These are phyloP conservation scores for Anguilla pacifica DNA, from an alignment of 2,797 vertebrate genomes.

Conservation along the genomic window DNA sequence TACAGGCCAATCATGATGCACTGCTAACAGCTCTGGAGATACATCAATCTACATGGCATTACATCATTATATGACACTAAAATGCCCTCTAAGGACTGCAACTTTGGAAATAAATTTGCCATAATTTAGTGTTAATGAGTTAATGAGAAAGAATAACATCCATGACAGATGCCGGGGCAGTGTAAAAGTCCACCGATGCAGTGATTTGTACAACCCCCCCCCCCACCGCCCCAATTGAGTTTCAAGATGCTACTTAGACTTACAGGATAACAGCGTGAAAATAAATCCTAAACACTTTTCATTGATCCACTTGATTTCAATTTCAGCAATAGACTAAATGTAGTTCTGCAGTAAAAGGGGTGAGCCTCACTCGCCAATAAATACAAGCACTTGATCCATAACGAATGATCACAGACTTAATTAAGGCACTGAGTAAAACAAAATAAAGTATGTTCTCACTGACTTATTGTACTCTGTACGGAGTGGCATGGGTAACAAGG, in stretches of 20 bases:
- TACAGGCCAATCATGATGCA: background rate
- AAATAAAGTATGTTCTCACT: constrained; percentile 6
- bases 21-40: background rate
- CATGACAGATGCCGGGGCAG: constrained; percentile 6
- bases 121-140: background rate
- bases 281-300: background rate
- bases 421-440: constrained; percentile 13
- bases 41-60: constrained; percentile 21
- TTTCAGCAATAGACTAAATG: background rate
- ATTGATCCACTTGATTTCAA: background rate
- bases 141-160: constrained; percentile 18
- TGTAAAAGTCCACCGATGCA: background rate
- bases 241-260: background rate
- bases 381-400: background rate
- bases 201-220: background rate
- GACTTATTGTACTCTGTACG: constrained; percentile 11
- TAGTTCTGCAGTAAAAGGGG: background rate
- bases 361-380: background rate
- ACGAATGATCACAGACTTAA: background rate
- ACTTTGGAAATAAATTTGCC: constrained; percentile 17
- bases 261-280: background rate
- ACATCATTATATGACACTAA: background rate
- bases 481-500: constrained; percentile 13
- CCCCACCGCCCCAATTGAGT: too few species aligned
- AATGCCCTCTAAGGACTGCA: background rate